Evolutionary conservation across 2,113 vertebrate genomes (phyloP).

Genomic region (Lophochroa leadbeateri): DNA sequence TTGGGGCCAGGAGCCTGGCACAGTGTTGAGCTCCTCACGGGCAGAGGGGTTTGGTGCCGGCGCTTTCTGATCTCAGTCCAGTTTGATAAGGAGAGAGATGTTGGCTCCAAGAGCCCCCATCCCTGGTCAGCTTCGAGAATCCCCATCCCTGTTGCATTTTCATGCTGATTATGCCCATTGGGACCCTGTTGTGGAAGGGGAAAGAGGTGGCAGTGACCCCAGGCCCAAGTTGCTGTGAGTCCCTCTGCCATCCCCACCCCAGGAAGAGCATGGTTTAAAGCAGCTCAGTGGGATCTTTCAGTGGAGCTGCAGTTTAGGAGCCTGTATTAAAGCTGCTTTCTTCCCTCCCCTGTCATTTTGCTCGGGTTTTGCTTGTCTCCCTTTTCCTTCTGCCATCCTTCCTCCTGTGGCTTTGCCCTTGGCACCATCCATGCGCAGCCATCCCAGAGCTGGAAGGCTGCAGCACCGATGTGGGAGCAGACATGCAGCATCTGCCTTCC

Average conservation of each 20-base stretch:
- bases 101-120: not conserved
- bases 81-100: not conserved
- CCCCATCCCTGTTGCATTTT: not conserved
- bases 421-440: rapidly evolving
- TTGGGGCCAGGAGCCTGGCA: not conserved
- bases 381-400: not conserved
- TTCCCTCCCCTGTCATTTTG: not conserved
- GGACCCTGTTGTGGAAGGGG: not conserved
- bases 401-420: rapidly evolving
- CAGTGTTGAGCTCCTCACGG: rapidly evolving
- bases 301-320: not conserved
- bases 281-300: rapidly evolving
- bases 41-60: not conserved
- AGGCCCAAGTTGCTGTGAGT: not conserved
- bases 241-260: not conserved
- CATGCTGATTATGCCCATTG: rapidly evolving
- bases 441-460: not conserved
- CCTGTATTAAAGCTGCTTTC: not conserved
- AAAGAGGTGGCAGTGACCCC: not conserved
- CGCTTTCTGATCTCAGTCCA: not conserved
- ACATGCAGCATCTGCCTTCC: not conserved
- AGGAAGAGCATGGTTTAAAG: not conserved
- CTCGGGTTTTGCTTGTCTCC: rapidly evolving
- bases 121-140: not conserved
- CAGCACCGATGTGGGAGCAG: not conserved